A percentile compares a stretch with the other conserved stretches of the same genome.
Evolutionary conservation across 2,888 invertebrate genomes (phyloP).

Genomic region (Synergus umbraculus): DNA sequence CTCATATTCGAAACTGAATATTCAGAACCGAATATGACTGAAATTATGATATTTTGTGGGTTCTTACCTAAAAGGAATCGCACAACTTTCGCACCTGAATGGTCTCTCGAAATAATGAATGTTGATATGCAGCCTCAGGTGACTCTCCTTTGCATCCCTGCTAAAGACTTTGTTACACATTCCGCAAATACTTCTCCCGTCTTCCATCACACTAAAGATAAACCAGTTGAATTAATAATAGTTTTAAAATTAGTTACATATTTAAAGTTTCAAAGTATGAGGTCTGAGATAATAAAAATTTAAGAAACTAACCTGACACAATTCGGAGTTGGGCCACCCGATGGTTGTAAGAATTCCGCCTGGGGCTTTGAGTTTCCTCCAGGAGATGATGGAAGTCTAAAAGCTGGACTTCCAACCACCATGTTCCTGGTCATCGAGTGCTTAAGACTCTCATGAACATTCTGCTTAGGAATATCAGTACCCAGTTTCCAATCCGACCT

Average conservation of each 20-base stretch:
- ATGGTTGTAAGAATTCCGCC: constrained; percentile 56
- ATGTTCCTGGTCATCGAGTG: constrained; percentile 80
- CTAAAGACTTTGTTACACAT: constrained; percentile 96
- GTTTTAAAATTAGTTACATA: neutral
- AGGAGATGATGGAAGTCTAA: constrained; percentile 80
- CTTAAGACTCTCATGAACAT: constrained; percentile 78
- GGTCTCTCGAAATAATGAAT: constrained; percentile 97
- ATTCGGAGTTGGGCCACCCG: constrained; percentile 46
- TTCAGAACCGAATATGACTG: neutral
- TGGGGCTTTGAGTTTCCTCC: constrained; percentile 79
- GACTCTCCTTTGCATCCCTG: constrained; percentile 85
- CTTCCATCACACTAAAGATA: constrained; percentile 79
- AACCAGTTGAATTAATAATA: constrained; percentile 16
- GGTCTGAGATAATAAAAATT: neutral
- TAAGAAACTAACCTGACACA: constrained; percentile 55
- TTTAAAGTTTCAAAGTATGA: neutral
- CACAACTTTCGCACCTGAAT: constrained; percentile 94
- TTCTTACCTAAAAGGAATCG: constrained; percentile 84
- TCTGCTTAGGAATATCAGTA: constrained; percentile 78
- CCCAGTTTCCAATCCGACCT: constrained; percentile 72
- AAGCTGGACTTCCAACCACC: constrained; percentile 83
- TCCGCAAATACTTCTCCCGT: constrained; percentile 87
- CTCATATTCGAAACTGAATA: neutral
- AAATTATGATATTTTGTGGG: neutral
- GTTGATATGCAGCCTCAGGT: constrained; percentile 93